These are phyloP conservation scores for Euphonia xanthogaster DNA, from an alignment of 2,797 vertebrate species.

Conservation along the genomic window DNA sequence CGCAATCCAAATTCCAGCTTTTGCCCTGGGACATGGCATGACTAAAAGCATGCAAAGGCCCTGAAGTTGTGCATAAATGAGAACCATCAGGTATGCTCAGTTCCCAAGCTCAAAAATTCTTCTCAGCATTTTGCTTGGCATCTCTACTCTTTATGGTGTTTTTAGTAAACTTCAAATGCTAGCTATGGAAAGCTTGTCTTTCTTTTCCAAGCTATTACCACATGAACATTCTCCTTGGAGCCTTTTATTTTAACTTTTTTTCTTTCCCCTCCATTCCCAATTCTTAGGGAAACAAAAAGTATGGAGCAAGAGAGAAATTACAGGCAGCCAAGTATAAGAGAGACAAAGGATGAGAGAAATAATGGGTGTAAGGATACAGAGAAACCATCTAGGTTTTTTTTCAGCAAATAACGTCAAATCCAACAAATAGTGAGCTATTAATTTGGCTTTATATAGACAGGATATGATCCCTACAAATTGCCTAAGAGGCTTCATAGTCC, in stretches of 20 bases:
- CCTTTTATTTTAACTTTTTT: not conserved
- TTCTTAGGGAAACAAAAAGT: not conserved
- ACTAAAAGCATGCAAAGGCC: not conserved
- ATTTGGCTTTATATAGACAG: not conserved
- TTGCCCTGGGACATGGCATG: not conserved
- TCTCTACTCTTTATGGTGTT: not conserved
- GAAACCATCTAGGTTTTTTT: not conserved
- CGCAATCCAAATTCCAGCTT: not conserved
- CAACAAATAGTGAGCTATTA: not conserved
- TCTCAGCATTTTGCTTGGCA: not conserved
- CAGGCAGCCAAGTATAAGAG: not conserved
- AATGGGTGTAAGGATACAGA: not conserved
- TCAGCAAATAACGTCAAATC: not conserved
- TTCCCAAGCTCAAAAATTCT: not conserved
- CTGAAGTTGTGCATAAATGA: not conserved
- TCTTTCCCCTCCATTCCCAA: accelerated
- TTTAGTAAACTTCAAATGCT: not conserved
- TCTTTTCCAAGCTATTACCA: not conserved
- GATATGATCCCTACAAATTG: not conserved
- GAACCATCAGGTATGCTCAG: not conserved
- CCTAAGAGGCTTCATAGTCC: not conserved
- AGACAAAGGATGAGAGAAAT: not conserved
- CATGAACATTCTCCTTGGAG: not conserved
- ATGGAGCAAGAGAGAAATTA: not conserved
- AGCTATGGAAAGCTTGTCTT: not conserved